phyloP scores from a whole-genome alignment of 2,797 vertebrate species.

The Pseudomugil tenellus region DNA sequence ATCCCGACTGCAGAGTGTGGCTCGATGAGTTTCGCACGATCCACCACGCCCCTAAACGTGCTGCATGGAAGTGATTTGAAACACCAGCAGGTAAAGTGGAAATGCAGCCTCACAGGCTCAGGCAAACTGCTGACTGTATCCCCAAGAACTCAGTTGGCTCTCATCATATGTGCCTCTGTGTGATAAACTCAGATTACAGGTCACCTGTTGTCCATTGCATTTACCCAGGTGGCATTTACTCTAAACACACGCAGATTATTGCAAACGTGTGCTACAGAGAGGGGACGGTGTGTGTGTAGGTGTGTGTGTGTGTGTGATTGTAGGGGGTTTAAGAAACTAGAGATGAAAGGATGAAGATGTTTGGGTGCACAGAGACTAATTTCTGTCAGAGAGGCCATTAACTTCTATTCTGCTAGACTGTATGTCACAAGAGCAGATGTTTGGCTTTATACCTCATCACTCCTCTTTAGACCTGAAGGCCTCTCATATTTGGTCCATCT shows the following conservation, averaged over 20 bases:
- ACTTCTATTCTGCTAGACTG: conserved; percentile 24
- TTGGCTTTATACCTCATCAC: conserved; percentile 7
- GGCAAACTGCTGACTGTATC: conserved; percentile 23
- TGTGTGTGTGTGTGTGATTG: neutral
- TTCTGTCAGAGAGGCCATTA: conserved; percentile 17
- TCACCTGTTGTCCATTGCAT: conserved; percentile 63
- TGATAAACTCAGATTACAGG: conserved; percentile 44
- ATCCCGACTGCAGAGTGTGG: conserved; percentile 16
- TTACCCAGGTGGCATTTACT: conserved; percentile 35
- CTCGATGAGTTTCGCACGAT: conserved; percentile 46
- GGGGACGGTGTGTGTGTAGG: neutral
- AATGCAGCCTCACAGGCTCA: conserved; percentile 22
- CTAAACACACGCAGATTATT: conserved; percentile 51
- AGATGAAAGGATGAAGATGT: conserved; percentile 51
- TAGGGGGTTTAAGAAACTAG: conserved; percentile 11
- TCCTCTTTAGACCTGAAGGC: neutral
- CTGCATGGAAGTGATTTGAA: conserved; percentile 65
- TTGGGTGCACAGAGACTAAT: conserved; percentile 8
- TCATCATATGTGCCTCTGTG: conserved; percentile 14
- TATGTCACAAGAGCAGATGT: neutral
- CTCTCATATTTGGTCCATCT: neutral
- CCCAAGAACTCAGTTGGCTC: conserved; percentile 13
- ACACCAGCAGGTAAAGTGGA: conserved; percentile 42
- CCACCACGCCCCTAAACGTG: conserved; percentile 24
- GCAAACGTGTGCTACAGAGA: conserved; percentile 56